Conservation (phyloP, 2,113 vertebrate species). For the Heliornis fulica region DNA sequence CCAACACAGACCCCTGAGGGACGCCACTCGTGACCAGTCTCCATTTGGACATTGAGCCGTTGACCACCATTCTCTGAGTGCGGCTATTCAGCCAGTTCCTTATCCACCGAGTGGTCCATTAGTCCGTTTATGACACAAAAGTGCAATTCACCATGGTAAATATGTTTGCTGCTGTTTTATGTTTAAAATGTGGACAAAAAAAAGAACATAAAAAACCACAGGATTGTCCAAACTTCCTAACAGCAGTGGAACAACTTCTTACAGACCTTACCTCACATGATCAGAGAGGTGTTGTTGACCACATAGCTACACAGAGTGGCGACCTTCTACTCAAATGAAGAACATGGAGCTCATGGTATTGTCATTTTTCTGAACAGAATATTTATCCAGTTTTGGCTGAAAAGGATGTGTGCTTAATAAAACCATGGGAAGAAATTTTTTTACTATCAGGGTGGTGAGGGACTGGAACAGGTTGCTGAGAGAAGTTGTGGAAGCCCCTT, state of each 20-base stretch:
- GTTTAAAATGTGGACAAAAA: background rate
- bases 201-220: background rate
- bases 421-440: too few relatives aligned
- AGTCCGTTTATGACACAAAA: background rate
- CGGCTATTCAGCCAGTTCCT: too few relatives aligned
- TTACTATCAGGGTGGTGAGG: too few relatives aligned
- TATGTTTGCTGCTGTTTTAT: background rate
- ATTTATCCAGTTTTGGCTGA: background rate
- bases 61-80: too few relatives aligned
- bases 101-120: too few relatives aligned
- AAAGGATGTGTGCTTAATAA: background rate
- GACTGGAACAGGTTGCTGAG: too few relatives aligned
- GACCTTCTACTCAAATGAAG: background rate
- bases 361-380: background rate
- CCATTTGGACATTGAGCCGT: too few relatives aligned
- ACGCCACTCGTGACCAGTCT: too few relatives aligned
- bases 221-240: background rate
- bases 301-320: background rate
- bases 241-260: background rate
- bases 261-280: background rate
- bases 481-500: too few relatives aligned
- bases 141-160: background rate
- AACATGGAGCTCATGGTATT: background rate
- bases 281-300: background rate
- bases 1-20: too few relatives aligned